These are phyloP conservation scores for Petrosia ficiformis DNA, from an alignment of 37 sponge, comb jelly and placozoan genomes.

Conservation along the genomic window DNA sequence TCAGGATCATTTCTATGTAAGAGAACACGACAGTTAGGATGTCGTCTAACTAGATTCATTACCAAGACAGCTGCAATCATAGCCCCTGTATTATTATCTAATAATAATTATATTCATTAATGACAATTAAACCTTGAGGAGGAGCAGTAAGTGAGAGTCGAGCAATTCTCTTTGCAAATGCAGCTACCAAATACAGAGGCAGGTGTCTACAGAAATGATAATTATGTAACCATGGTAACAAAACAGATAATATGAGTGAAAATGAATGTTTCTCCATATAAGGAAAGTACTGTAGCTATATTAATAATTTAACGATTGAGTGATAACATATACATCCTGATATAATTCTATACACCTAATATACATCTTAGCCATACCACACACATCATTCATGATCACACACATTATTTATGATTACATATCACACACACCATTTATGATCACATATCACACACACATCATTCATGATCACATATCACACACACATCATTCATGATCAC, in stretches of 20 bases:
- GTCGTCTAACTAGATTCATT: constrained; percentile 85
- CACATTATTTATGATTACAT: no score
- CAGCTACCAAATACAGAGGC: constrained; percentile 92
- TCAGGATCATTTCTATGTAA: constrained; percentile 63
- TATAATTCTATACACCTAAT: no score
- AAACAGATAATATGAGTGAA: neutral
- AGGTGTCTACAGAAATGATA: constrained; percentile 65
- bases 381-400: no score
- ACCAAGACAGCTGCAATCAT: constrained; percentile 71
- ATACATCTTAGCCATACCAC: no score
- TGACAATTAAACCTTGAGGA: constrained; percentile 55
- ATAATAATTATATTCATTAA: neutral
- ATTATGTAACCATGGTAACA: neutral
- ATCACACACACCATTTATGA: no score
- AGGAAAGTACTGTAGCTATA: neutral
- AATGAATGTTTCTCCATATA: neutral
- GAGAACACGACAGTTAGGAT: constrained; percentile 87
- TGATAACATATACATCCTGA: neutral
- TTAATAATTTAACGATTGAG: neutral
- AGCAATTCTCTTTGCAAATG: constrained; percentile 88
- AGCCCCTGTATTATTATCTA: constrained; percentile 29
- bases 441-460: no score
- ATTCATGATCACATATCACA: no score
- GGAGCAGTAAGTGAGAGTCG: constrained; percentile 82
- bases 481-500: no score